Evolutionary conservation across 2,888 invertebrate genomes (phyloP).

Genomic region (Lampropteryx suffumata): DNA sequence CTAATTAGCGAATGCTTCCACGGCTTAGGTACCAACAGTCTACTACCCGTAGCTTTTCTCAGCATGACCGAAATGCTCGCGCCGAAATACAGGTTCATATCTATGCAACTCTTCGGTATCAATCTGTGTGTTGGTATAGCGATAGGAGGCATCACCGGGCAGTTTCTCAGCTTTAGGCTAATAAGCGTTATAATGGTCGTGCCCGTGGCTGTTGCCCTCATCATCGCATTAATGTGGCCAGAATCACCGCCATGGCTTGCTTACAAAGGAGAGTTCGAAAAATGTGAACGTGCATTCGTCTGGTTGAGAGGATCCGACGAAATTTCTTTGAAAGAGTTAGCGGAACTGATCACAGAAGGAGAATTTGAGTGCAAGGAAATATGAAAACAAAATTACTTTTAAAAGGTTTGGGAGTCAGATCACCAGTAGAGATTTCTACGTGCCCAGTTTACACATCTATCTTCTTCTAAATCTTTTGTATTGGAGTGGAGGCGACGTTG

Average conservation of each 20-base stretch:
- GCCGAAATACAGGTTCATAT: slow-evolving; percentile 18
- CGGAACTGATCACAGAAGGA: slow-evolving; percentile 24
- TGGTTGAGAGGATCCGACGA: slow-evolving; percentile 30
- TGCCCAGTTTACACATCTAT: slow-evolving; percentile 29
- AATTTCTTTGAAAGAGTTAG: slow-evolving; percentile 22
- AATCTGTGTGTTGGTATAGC: slow-evolving; percentile 22
- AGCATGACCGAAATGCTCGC: slow-evolving; percentile 28
- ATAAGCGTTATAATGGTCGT: slow-evolving; percentile 21
- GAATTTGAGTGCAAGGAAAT: not conserved
- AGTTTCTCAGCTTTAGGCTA: slow-evolving; percentile 20
- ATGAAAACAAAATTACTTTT: not conserved
- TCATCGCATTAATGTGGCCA: slow-evolving; percentile 27
- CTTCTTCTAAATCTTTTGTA: slow-evolving; percentile 25
- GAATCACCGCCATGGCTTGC: slow-evolving; percentile 36
- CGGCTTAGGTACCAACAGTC: slow-evolving; percentile 25
- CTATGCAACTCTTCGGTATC: slow-evolving; percentile 16
- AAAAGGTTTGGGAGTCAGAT: slow-evolving; percentile 13
- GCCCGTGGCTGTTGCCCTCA: slow-evolving; percentile 16
- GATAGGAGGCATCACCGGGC: slow-evolving; percentile 14
- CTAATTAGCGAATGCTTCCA: slow-evolving; percentile 26
- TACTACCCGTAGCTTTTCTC: slow-evolving; percentile 16
- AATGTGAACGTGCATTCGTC: slow-evolving; percentile 26
- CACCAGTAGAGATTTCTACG: slow-evolving; percentile 29
- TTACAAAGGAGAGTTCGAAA: slow-evolving; percentile 30
- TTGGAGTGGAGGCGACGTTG: slow-evolving; percentile 30